Evolutionary conservation across 1,140 invertebrate species (phyloP).

Genomic region (Drosophila paulistorum): DNA sequence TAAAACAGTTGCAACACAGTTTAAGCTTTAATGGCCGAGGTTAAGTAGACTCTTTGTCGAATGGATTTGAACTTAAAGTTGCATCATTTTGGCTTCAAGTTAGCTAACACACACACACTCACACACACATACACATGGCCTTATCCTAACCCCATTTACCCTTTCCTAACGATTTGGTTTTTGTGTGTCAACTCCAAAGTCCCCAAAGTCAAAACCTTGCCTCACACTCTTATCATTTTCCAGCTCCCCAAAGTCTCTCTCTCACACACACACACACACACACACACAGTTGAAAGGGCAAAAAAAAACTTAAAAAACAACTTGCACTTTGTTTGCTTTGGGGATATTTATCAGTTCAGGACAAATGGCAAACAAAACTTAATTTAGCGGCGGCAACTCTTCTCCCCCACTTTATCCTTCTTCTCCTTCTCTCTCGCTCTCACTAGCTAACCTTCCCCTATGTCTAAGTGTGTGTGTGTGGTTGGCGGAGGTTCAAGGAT

Average conservation of each 20-base stretch:
- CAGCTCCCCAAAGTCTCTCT: constrained; percentile 17
- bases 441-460: neutral
- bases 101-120: constrained; percentile 13
- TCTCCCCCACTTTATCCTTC: too few species aligned
- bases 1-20: constrained; percentile 44
- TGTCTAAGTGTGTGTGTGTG: constrained; percentile 45
- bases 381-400: constrained; percentile 72
- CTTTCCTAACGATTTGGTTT: constrained; percentile 37
- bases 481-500: constrained; percentile 80
- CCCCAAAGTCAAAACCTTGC: constrained; percentile 49
- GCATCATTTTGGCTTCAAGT: constrained; percentile 9
- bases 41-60: neutral
- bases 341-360: constrained; percentile 74
- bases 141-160: constrained; percentile 8
- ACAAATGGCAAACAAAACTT: constrained; percentile 70
- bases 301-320: constrained; percentile 72
- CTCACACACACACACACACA: constrained; percentile 1
- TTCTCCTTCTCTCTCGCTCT: neutral
- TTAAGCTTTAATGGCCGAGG: constrained; percentile 12
- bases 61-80: neutral
- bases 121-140: constrained; percentile 20
- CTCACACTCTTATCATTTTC: constrained; percentile 20
- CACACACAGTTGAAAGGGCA: constrained; percentile 56
- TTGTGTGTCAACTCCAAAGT: constrained; percentile 55
- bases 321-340: constrained; percentile 78